phyloP scores from a whole-genome alignment of 2,797 vertebrate genomes.

The Menidia menidia region DNA sequence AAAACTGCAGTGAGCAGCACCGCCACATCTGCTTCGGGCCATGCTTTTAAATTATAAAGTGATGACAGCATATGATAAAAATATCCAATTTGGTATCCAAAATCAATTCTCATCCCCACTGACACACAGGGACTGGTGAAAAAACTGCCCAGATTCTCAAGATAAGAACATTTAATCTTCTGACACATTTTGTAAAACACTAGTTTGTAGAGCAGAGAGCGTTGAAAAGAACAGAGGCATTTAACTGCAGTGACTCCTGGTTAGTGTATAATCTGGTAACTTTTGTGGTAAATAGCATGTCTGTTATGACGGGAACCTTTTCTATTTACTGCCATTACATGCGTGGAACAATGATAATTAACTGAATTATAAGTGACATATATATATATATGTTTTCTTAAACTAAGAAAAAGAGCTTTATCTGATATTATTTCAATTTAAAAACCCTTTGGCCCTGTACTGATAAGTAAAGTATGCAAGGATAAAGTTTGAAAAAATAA shows the following conservation, averaged over 20 bases:
- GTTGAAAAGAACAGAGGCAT: slow-evolving; percentile 55
- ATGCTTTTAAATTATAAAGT: slow-evolving; percentile 75
- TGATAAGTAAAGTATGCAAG: slow-evolving; percentile 2
- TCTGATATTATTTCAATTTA: not conserved
- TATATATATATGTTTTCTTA: no score
- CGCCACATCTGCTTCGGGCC: slow-evolving; percentile 50
- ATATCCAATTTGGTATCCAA: slow-evolving; percentile 74
- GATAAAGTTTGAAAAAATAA: slow-evolving; percentile 32
- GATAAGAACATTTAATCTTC: slow-evolving; percentile 63
- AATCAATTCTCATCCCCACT: slow-evolving; percentile 73
- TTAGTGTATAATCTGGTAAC: slow-evolving; percentile 61
- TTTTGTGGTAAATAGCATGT: slow-evolving; percentile 59
- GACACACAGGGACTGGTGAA: slow-evolving; percentile 40
- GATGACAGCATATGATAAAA: slow-evolving; percentile 77
- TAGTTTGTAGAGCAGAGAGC: slow-evolving; percentile 65
- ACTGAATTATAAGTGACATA: slow-evolving; percentile 10
- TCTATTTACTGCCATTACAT: slow-evolving; percentile 46
- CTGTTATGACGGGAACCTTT: slow-evolving; percentile 51
- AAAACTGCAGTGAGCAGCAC: slow-evolving; percentile 60
- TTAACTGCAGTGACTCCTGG: slow-evolving; percentile 55
- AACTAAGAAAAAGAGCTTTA: not conserved
- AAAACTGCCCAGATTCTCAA: slow-evolving; percentile 62
- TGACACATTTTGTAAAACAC: slow-evolving; percentile 60
- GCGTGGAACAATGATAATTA: slow-evolving; percentile 18
- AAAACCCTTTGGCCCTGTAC: not conserved